Evolutionary conservation across 2,797 vertebrate genomes (phyloP), one percentile per base, ranked within the genome.

Genomic region (Gorsachius magnificus): DNA sequence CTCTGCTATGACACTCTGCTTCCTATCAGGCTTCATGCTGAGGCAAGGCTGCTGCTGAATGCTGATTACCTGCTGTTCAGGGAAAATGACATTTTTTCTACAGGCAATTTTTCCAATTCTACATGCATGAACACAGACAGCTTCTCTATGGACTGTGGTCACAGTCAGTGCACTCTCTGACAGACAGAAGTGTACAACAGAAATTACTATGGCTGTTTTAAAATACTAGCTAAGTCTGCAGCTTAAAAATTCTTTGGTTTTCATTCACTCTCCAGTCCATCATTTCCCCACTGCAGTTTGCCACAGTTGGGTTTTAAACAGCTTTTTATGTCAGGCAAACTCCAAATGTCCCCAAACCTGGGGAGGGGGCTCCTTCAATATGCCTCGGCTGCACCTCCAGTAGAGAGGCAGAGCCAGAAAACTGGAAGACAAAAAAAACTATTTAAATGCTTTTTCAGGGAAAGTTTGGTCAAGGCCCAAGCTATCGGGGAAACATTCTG

Each of bases 21-120:
- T 96, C 68, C 51, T 70, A 63, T 70, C 71, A 70, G 48, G 63
- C 56, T 93, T 94, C 92, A 60, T 43, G 78, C 90, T 2, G 22
- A 96, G 86, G 87, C 45, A 71, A 68, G 75, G 45, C 65, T 83
- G 25, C n/a, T 87, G 29, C 89, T 90, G 90, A 90, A 89, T 90
- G 86, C 46, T 84, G 60, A 94, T 92, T 84, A 82, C 77, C 86
- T 69, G 80, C 80, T 70, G 65, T 75, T 91, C 0, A 1, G 53
- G 41, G 36, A 83, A 94, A 86, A 88, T 1, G 0, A 4, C 2
- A 1, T 14, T 78, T 80, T 81, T 83, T 81, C 51, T 64, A 28
- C 10, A 78, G 51, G 54, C 46, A 71, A 13, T 69, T 76, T 92
- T 97, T 87, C 51, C 78, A 70, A 5, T 91, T 87, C 82, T 90